Evolutionary conservation across 2,113 vertebrate genomes (phyloP), one percentile per base, ranked within the genome.

Genomic region (Gulo gulo): DNA sequence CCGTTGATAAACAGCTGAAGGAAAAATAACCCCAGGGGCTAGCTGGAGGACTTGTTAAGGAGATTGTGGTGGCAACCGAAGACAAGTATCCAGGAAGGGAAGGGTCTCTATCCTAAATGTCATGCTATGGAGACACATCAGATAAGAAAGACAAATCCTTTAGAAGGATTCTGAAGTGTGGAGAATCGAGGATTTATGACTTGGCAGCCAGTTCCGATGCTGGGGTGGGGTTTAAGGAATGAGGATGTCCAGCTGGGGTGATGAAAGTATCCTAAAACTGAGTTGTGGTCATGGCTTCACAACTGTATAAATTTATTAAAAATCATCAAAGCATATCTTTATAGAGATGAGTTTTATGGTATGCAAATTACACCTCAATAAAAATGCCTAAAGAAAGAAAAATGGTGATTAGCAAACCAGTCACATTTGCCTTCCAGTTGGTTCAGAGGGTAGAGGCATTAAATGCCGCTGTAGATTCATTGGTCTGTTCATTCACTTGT

Each of bases 111-210:
- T 85, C 69, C 93, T 79, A 84, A 83, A 52, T 52, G 52, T 20
- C 42, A 24, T 50, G 29, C 29, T 52, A 21, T 87, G 89, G 74
- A 94, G 45, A 94, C 80, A 71, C n/a, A 39, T 4, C 6, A 73
- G 71, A 87, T 76, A 88, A 97, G 80, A 59, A 92, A 45, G 67
- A 87, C 52, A 83, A 31, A 71, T 18, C n/a, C 88, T 55, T 26
- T 59, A 88, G 74, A 67, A 50, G 52, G 84, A 39, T 88, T 36
- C 16, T 89, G 16, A 61, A 88, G 34, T 71, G 34, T 0, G 65
- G 71, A 82, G 82, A 67, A 84, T 45, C 15, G 80, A 29, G 6
- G 11, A 36, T 65, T 97, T 65, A 39, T 55, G 89, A 55, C 63
- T 39, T 96, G 45, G 69, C 21, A 78, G 36, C 23, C 61, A 52